Conservation (phyloP, 1,140 invertebrate species). For the Lepidurus arcticus region DNA sequence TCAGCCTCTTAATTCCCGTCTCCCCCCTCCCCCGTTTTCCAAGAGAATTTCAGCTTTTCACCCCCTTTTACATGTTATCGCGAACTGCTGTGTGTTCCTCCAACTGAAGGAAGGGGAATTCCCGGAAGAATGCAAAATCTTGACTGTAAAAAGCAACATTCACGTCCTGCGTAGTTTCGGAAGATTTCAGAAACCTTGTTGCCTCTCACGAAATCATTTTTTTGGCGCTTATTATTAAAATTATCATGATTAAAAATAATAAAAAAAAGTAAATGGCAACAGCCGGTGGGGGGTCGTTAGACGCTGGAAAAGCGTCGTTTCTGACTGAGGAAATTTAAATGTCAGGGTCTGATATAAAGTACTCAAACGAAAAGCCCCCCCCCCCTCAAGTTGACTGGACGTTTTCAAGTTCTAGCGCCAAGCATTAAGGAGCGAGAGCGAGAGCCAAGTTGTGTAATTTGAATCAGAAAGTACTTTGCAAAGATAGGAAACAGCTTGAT, state of each 20-base stretch:
- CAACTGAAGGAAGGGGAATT: neutral
- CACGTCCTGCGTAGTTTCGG: neutral
- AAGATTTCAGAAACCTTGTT: neutral
- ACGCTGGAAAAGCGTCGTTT: neutral
- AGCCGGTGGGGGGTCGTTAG: too few relatives aligned
- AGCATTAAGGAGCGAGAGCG: conserved; percentile 17
- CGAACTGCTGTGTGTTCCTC: neutral
- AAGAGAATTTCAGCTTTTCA: conserved; percentile 11
- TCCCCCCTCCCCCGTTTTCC: neutral
- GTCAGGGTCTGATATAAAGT: neutral
- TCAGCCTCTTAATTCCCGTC: conserved; percentile 13
- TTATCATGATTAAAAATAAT: too few relatives aligned
- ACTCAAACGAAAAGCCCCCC: neutral
- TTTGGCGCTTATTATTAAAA: too few relatives aligned
- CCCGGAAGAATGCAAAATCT: neutral
- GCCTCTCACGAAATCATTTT: neutral
- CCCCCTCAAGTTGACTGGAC: conserved; percentile 7
- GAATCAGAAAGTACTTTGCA: conserved; percentile 22
- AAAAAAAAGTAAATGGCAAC: too few relatives aligned
- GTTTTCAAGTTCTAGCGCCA: neutral
- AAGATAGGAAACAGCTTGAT: conserved; percentile 22
- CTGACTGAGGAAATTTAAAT: neutral
- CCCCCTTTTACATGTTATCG: neutral
- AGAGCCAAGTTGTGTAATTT: conserved; percentile 21
- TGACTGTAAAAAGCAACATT: neutral